Conservation (phyloP, 2,797 vertebrate species). For the Hydrolagus colliei region DNA sequence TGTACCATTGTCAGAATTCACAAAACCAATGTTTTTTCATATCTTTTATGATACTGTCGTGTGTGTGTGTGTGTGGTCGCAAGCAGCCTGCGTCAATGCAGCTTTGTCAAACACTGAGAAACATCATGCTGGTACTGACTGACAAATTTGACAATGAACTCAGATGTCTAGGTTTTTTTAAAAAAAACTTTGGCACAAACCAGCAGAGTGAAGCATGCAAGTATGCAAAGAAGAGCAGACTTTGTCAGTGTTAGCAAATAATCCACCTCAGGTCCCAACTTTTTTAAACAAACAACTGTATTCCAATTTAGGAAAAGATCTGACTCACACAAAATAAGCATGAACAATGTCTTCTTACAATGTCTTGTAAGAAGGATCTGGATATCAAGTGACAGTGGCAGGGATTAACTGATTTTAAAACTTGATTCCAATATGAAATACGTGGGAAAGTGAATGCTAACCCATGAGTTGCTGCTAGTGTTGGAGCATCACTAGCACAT, state of each 20-base stretch:
- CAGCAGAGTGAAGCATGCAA: background rate
- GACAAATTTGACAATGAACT: background rate
- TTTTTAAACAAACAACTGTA: background rate
- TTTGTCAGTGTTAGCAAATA: conserved; percentile 4
- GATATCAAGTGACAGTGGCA: background rate
- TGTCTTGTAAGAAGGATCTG: too few species aligned
- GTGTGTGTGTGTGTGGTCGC: too few species aligned
- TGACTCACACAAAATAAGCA: background rate
- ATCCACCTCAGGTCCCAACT: background rate
- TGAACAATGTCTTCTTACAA: background rate
- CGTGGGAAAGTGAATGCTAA: background rate
- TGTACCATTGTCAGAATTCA: too few species aligned
- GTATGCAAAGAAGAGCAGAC: background rate
- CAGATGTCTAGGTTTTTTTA: background rate
- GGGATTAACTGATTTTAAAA: background rate
- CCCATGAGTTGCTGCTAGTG: too few species aligned
- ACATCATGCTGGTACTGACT: background rate
- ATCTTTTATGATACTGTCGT: too few species aligned
- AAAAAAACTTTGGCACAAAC: background rate
- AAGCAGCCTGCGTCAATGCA: background rate
- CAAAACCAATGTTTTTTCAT: too few species aligned
- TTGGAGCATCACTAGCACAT: background rate
- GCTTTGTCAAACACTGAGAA: background rate
- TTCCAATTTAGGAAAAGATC: background rate
- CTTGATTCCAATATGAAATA: background rate